phyloP scores from a whole-genome alignment of 30 jellyfish, hydroid and myxozoan genomes.

The Haliclystus octoradiatus region DNA sequence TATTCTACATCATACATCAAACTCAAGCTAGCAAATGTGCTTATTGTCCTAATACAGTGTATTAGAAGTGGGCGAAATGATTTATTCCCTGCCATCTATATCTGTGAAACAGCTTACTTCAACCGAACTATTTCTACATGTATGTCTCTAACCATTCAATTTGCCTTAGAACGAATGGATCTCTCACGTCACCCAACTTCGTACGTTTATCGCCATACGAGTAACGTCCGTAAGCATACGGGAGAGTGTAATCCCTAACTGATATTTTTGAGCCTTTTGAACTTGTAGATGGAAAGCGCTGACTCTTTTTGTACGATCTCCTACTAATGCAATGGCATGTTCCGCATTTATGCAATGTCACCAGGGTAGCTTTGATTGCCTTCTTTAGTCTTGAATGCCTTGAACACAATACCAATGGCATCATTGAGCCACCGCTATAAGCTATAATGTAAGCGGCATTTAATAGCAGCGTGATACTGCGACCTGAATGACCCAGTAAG shows the following conservation, averaged over 20 bases:
- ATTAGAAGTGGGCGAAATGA: too few species aligned
- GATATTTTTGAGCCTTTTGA: neutral
- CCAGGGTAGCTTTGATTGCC: neutral
- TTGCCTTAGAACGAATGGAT: neutral
- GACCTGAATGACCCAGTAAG: constrained; percentile 20
- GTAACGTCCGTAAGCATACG: neutral
- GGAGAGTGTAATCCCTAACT: neutral
- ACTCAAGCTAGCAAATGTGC: too few species aligned
- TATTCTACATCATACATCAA: too few species aligned
- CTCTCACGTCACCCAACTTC: neutral
- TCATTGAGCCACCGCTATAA: constrained; percentile 48
- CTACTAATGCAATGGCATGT: neutral
- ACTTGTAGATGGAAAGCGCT: neutral
- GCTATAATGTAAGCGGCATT: constrained; percentile 45
- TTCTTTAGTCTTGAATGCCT: constrained; percentile 33
- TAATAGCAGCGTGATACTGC: constrained; percentile 24
- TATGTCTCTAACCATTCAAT: neutral
- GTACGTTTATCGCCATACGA: neutral
- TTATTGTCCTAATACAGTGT: too few species aligned
- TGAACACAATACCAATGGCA: constrained; percentile 40
- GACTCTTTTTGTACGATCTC: constrained; percentile 2
- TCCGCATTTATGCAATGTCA: neutral
- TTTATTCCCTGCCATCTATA: too few species aligned
- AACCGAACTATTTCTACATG: too few species aligned
- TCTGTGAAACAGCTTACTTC: too few species aligned